Percentiles rank a stretch among this genome's conserved stretches.
phyloP scores from a whole-genome alignment of 53 echinoderm and acorn worm genomes.

The Henricia sp. region DNA sequence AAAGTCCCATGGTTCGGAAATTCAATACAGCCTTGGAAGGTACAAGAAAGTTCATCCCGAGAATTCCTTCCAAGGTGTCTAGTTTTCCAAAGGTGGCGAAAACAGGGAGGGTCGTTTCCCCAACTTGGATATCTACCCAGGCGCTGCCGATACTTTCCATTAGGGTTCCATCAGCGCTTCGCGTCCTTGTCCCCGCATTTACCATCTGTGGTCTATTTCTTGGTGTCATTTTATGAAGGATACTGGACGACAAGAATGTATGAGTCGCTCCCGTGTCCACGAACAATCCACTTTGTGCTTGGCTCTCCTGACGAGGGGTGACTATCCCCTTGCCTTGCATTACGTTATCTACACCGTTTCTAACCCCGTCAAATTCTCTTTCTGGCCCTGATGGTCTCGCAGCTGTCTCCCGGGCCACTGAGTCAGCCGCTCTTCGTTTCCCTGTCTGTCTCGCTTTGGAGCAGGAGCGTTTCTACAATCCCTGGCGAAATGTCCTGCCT shows the following conservation, averaged over 20 bases:
- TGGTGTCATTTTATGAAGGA: slow-evolving; percentile 28
- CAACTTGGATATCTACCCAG: too few relatives aligned
- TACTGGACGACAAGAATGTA: slow-evolving; percentile 30
- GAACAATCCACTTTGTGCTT: slow-evolving; percentile 11
- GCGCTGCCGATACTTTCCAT: slow-evolving; percentile 39
- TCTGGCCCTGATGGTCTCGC: neutral
- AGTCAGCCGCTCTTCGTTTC: neutral
- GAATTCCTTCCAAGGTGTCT: too few relatives aligned
- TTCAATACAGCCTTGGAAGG: neutral
- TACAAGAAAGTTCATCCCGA: slow-evolving; percentile 43
- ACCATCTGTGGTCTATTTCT: slow-evolving; percentile 27
- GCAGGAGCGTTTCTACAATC: neutral
- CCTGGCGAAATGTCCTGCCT: neutral
- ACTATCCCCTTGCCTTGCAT: too few relatives aligned
- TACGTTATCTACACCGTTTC: too few relatives aligned
- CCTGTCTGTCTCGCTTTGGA: neutral
- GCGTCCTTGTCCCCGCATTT: neutral
- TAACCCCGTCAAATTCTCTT: too few relatives aligned
- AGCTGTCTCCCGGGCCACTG: neutral
- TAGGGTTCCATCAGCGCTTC: slow-evolving; percentile 54
- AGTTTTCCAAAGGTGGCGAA: too few relatives aligned
- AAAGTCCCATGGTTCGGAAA: slow-evolving; percentile 20
- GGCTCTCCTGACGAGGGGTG: too few relatives aligned
- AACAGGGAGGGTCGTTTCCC: too few relatives aligned
- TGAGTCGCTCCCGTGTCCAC: slow-evolving; percentile 70